Evolutionary conservation across 2,797 vertebrate species (phyloP).

Genomic region (Mycteria americana): DNA sequence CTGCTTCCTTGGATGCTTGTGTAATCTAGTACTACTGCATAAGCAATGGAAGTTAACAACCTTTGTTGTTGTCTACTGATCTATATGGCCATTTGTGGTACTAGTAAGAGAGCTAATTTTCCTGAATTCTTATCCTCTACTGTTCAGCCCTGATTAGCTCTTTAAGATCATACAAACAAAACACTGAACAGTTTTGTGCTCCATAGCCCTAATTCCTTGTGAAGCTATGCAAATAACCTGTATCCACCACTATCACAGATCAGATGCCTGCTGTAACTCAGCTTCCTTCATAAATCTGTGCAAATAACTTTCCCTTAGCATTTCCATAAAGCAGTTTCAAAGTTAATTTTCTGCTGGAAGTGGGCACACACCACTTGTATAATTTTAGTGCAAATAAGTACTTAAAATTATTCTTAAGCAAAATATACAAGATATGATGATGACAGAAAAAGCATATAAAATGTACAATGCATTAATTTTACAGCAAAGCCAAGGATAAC

Average conservation of each 20-base stretch:
- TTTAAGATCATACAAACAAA: background rate
- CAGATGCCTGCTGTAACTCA: background rate
- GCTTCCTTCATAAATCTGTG: background rate
- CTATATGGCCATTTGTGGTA: background rate
- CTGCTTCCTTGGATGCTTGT: background rate
- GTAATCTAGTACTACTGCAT: background rate
- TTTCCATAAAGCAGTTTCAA: background rate
- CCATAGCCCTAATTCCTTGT: background rate
- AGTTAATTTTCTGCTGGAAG: background rate
- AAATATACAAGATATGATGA: rapidly evolving
- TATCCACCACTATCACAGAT: background rate
- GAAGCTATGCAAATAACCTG: background rate
- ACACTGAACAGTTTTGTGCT: background rate
- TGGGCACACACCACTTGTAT: rapidly evolving
- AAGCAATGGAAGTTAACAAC: background rate
- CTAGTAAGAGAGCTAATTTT: background rate
- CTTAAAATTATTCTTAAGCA: background rate
- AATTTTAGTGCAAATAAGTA: background rate
- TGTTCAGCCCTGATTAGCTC: background rate
- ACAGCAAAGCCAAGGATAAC: background rate
- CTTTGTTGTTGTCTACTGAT: background rate
- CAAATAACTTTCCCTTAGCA: background rate
- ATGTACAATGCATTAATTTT: background rate
- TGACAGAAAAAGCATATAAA: background rate
- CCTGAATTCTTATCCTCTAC: background rate